phyloP scores from a whole-genome alignment of 2,888 invertebrate genomes.

The Embidobia sp. region DNA sequence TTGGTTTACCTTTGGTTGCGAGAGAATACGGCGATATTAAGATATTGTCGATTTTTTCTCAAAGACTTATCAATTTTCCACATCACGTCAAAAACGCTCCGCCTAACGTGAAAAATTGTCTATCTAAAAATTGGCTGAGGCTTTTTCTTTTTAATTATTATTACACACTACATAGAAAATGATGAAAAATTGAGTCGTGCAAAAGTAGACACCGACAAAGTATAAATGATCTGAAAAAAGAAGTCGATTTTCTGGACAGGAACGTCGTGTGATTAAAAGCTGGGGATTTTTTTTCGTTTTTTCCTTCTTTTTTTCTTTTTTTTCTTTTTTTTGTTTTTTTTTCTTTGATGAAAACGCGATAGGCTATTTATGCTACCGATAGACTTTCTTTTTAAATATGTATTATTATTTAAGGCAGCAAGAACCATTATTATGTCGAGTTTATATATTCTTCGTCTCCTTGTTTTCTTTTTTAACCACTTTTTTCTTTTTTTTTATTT shows the following conservation, averaged over 20 bases:
- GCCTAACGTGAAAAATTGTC: slow-evolving; percentile 54
- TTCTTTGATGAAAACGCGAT: slow-evolving; percentile 57
- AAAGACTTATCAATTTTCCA: slow-evolving; percentile 50
- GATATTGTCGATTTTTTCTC: slow-evolving; percentile 52
- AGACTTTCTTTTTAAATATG: slow-evolving; percentile 64
- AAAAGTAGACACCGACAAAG: slow-evolving; percentile 57
- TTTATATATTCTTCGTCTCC: slow-evolving; percentile 63
- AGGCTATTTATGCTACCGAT: slow-evolving; percentile 63
- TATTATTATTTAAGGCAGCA: slow-evolving; percentile 71
- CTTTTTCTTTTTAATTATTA: slow-evolving; percentile 20
- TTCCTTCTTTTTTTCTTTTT: slow-evolving; percentile 15
- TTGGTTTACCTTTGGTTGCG: slow-evolving; percentile 36
- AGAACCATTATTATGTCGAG: slow-evolving; percentile 68
- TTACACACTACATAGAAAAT: slow-evolving; percentile 52
- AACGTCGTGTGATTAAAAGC: slow-evolving; percentile 57
- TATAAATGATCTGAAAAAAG: slow-evolving; percentile 52
- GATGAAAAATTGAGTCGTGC: slow-evolving; percentile 55
- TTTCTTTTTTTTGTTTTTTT: slow-evolving; percentile 20
- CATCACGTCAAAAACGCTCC: slow-evolving; percentile 36
- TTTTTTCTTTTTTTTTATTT: slow-evolving; percentile 42
- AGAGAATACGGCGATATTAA: slow-evolving; percentile 54
- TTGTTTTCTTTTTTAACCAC: slow-evolving; percentile 1
- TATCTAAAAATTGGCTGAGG: slow-evolving; percentile 51
- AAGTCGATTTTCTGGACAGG: slow-evolving; percentile 45
- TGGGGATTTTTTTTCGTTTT: slow-evolving; percentile 25